phyloP scores from a whole-genome alignment of 2,797 vertebrate genomes.

The Tangara arthus region DNA sequence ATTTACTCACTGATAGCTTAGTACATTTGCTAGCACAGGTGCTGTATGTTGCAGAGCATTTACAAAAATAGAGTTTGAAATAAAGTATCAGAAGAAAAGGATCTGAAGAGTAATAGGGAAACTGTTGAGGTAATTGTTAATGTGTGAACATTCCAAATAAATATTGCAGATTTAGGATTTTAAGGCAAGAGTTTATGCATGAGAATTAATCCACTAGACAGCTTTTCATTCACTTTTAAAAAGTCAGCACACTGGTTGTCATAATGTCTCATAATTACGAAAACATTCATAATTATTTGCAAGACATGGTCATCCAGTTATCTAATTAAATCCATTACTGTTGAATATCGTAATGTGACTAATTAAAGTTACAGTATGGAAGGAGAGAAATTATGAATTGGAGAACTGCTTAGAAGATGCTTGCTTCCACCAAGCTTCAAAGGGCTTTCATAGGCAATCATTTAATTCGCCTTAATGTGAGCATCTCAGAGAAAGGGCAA shows the following conservation, averaged over 20 bases:
- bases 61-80: conserved; percentile 33
- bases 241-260: neutral
- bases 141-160: neutral
- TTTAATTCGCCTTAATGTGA: conserved; percentile 28
- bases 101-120: neutral
- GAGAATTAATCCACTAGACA: neutral
- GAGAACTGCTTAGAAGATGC: neutral
- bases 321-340: neutral
- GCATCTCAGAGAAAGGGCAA: conserved; percentile 3
- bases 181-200: neutral
- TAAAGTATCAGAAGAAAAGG: neutral
- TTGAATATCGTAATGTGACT: neutral
- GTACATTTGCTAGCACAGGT: conserved; percentile 49
- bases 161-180: neutral
- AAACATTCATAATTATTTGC: conserved; percentile 33
- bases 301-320: conserved; percentile 22
- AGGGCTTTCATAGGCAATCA: neutral
- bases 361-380: neutral
- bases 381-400: neutral
- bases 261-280: neutral
- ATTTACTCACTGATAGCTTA: conserved; percentile 66
- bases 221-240: neutral
- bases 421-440: neutral
- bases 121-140: neutral
- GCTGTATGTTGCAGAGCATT: conserved; percentile 28